These are phyloP conservation scores for Xanthia togata DNA, from an alignment of 2,888 invertebrate species.

Conservation along the genomic window DNA sequence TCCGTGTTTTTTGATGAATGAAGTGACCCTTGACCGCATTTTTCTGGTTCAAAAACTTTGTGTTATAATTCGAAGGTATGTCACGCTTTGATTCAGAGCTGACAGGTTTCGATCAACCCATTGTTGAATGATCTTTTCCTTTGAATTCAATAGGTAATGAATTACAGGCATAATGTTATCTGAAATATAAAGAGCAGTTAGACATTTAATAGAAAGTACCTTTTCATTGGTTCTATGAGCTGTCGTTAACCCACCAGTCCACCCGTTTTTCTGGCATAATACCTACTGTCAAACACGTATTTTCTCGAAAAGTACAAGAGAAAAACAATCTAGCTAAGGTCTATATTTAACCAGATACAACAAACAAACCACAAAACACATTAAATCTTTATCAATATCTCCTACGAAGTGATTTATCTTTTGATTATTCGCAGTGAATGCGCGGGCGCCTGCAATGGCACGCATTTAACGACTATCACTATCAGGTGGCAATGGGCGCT, in stretches of 20 bases:
- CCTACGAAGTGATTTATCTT: slow-evolving; percentile 61
- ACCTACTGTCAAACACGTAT: not conserved
- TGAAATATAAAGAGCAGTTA: not conserved
- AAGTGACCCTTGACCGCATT: slow-evolving; percentile 45
- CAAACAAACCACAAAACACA: slow-evolving; percentile 50
- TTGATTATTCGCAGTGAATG: slow-evolving; percentile 63
- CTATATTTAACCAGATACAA: slow-evolving; percentile 20
- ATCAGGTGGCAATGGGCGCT: slow-evolving; percentile 73
- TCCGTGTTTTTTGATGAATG: slow-evolving; percentile 17
- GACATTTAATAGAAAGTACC: not conserved
- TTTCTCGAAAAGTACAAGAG: not conserved
- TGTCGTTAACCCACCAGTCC: too few relatives aligned
- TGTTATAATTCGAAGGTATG: slow-evolving; percentile 6
- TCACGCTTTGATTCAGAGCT: slow-evolving; percentile 30
- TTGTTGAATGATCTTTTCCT: not conserved
- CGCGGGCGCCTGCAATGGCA: slow-evolving; percentile 66
- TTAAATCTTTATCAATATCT: slow-evolving; percentile 51
- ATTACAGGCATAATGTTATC: too few relatives aligned
- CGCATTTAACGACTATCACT: slow-evolving; percentile 75
- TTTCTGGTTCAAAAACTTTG: slow-evolving; percentile 16
- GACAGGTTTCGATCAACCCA: slow-evolving; percentile 25
- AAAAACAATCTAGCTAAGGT: too few relatives aligned
- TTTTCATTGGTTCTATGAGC: not conserved
- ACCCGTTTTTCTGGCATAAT: not conserved
- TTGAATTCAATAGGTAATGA: not conserved